phyloP scores from a whole-genome alignment of 2,888 invertebrate genomes.

The Orthosia gothica region DNA sequence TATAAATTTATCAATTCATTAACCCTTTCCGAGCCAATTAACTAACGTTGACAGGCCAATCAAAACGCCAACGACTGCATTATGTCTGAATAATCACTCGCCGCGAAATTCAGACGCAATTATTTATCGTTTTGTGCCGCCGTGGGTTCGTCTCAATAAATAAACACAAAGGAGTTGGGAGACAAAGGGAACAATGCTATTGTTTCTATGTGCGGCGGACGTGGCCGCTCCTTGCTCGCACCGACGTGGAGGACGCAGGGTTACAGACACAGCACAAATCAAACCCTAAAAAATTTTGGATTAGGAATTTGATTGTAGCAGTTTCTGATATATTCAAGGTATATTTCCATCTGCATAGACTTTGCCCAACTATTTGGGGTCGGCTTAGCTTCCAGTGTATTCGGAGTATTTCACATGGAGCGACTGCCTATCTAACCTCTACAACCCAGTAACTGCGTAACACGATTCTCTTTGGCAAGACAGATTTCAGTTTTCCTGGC shows the following conservation, averaged over 20 bases:
- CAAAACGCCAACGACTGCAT: constrained; percentile 66
- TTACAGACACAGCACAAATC: constrained; percentile 31
- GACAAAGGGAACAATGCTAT: constrained; percentile 79
- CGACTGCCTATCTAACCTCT: no score
- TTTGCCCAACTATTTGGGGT: no score
- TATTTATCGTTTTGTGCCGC: constrained; percentile 70
- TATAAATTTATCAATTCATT: constrained; percentile 66
- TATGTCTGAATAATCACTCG: constrained; percentile 66
- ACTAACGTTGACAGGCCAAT: constrained; percentile 63
- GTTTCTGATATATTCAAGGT: constrained; percentile 12
- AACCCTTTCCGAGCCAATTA: constrained; percentile 64
- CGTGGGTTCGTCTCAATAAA: constrained; percentile 79
- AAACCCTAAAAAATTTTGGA: constrained; percentile 36
- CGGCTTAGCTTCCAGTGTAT: no score
- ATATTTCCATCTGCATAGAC: not conserved
- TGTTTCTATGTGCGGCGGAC: constrained; percentile 71
- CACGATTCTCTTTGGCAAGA: no score
- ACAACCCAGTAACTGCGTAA: no score
- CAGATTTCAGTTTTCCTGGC: no score
- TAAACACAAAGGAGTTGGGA: constrained; percentile 80
- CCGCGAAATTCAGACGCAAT: constrained; percentile 62
- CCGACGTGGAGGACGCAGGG: constrained; percentile 20
- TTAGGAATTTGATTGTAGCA: constrained; percentile 22
- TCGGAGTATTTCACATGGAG: no score
- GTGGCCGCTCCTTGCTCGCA: constrained; percentile 44